phyloP scores from a whole-genome alignment of 2,113 vertebrate species.

The Cephalopholis sonnerati region DNA sequence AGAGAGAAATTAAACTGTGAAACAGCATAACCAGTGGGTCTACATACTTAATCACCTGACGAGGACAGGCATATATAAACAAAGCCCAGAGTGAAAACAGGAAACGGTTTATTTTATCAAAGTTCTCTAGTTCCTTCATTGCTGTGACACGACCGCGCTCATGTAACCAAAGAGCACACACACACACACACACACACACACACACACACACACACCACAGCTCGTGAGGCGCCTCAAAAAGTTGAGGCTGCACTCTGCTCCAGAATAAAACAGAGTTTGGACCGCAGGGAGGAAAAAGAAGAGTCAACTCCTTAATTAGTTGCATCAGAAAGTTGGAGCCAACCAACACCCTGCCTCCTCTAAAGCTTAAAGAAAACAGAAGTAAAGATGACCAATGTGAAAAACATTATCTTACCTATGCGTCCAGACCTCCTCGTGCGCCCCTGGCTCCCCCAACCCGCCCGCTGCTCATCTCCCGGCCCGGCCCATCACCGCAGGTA shows the following conservation, averaged over 20 bases:
- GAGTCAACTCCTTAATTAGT: too few relatives aligned
- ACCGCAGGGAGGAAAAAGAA: background rate
- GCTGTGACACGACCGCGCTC: background rate
- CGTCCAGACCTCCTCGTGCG: constrained; percentile 58
- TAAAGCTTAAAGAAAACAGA: background rate
- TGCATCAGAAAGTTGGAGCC: background rate
- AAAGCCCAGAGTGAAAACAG: background rate
- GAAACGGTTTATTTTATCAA: background rate
- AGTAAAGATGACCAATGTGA: background rate
- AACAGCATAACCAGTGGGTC: background rate
- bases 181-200: background rate
- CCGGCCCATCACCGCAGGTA: constrained; percentile 57
- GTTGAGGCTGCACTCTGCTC: constrained; percentile 5
- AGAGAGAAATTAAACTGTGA: background rate
- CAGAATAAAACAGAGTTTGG: background rate
- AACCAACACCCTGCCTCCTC: background rate
- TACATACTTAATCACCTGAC: background rate
- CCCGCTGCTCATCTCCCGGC: constrained; percentile 58
- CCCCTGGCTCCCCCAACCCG: constrained; percentile 41
- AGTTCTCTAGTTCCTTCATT: background rate
- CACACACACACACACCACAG: background rate
- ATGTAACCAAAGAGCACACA: background rate
- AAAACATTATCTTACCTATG: constrained; percentile 47
- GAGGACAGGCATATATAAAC: too few relatives aligned
- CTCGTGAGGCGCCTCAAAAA: background rate